These are phyloP conservation scores for Sardinella longiceps DNA, from an alignment of 2,797 vertebrate species.

Conservation along the genomic window DNA sequence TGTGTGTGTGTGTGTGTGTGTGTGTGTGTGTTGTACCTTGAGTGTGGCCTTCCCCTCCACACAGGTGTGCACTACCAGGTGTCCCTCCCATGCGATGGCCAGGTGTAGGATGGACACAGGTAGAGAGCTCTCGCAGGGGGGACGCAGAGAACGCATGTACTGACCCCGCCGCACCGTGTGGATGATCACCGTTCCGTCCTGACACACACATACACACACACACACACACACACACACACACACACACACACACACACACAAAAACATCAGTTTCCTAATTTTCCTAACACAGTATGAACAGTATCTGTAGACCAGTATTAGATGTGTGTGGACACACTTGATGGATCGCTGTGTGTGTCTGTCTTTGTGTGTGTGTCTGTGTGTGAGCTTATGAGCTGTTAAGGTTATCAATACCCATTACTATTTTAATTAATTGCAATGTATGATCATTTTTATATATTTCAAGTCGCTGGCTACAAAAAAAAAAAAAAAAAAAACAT, in stretches of 20 bases:
- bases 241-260: conserved; percentile 1
- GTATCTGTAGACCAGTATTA: not conserved
- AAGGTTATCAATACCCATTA: no score
- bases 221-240: not conserved
- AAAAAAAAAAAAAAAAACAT: no score
- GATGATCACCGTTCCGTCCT: conserved; percentile 95
- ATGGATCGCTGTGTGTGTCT: not conserved
- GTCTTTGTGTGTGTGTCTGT: no score
- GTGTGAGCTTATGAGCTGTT: not conserved
- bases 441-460: no score
- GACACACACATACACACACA: conserved; percentile 20
- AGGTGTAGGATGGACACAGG: conserved; percentile 85
- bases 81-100: conserved; percentile 92
- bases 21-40: conserved; percentile 77
- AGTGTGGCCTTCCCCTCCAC: conserved; percentile 88
- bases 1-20: not conserved
- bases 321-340: not conserved
- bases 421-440: no score
- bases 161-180: conserved; percentile 89
- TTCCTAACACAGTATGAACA: no score
- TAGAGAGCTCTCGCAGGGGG: conserved; percentile 89
- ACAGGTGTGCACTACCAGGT: conserved; percentile 89
- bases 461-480: no score
- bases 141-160: conserved; percentile 88
- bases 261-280: no score